Conservation (phyloP, 2,797 vertebrate genomes). For the Oceanodroma leucorhoa region DNA sequence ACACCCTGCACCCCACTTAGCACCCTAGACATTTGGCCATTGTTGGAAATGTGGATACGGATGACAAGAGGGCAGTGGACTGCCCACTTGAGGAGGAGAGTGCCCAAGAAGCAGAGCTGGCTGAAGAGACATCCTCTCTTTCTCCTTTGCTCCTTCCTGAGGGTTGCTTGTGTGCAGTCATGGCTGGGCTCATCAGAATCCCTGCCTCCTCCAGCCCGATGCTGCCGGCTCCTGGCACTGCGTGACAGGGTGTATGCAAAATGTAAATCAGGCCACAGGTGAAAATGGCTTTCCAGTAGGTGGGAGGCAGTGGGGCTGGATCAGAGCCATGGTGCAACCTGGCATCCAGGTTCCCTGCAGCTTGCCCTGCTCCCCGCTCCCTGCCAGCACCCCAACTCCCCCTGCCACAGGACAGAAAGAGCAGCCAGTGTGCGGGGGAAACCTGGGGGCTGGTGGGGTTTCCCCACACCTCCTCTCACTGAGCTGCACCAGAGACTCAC, state of each 20-base stretch:
- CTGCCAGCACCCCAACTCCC: neutral
- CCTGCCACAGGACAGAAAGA: neutral
- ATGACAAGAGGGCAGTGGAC: neutral
- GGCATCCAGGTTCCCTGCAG: neutral
- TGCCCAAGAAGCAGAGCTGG: neutral
- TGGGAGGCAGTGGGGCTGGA: neutral
- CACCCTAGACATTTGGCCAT: no score
- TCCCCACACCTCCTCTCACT: neutral
- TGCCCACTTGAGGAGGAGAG: neutral
- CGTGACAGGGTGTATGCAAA: accelerated
- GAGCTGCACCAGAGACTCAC: neutral
- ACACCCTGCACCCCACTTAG: neutral
- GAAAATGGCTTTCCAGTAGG: neutral
- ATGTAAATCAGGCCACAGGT: neutral
- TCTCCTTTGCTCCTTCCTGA: neutral
- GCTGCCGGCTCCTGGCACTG: neutral
- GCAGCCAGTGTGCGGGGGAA: neutral
- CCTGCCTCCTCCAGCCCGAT: neutral
- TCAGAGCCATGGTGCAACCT: neutral
- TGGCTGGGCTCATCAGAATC: neutral
- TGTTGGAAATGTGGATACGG: neutral
- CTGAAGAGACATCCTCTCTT: neutral
- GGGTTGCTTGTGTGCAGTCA: neutral
- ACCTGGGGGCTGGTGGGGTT: no score
- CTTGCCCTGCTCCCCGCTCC: neutral